phyloP scores from a whole-genome alignment of 1,140 invertebrate genomes.

The Trichogramma pretiosum region DNA sequence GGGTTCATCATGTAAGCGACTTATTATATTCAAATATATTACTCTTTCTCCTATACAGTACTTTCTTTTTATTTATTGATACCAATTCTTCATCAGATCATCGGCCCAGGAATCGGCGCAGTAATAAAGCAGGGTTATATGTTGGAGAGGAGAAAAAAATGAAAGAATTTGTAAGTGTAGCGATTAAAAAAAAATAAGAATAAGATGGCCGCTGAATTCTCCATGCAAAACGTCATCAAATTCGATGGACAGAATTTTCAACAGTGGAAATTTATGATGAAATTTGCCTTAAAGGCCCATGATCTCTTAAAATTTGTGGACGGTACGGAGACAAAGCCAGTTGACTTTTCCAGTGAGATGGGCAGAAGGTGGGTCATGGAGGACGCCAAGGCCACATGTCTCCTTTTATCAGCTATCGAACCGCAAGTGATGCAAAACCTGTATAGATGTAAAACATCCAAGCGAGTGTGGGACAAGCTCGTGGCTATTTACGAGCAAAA shows the following conservation, averaged over 20 bases:
- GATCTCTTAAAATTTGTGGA: neutral
- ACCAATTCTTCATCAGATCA: no score
- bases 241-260: neutral
- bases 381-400: neutral
- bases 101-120: no score
- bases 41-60: no score
- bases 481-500: neutral
- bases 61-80: no score
- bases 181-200: no score
- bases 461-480: neutral
- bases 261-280: neutral
- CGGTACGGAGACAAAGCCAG: neutral
- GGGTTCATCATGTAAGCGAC: no score
- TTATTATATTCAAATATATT: no score
- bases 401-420: neutral
- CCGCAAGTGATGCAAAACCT: no score
- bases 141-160: no score
- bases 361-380: neutral
- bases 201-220: neutral
- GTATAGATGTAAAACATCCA: no score
- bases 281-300: neutral
- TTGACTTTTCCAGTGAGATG: neutral
- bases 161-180: no score
- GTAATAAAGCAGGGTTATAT: no score
- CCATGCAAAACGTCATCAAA: neutral